Base-by-base conservation (phyloP, 2,113 vertebrate species). In the Oreotrochilus melanogaster region DNA sequence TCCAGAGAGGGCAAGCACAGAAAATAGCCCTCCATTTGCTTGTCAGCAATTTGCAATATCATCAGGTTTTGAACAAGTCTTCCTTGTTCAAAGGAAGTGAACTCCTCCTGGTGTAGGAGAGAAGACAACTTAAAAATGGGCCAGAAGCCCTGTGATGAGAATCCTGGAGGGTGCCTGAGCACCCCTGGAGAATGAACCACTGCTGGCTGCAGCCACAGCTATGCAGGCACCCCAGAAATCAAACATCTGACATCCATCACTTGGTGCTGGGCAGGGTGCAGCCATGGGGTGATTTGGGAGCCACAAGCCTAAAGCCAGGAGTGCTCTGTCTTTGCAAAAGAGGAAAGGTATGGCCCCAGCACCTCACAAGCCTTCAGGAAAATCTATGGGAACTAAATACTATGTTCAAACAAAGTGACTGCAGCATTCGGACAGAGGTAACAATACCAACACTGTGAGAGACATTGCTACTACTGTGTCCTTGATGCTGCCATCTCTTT, bases 1-100 rank as follows among this genome's bases (percentile, higher is more conserved):
- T 61, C 54, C 57, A 78, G 75, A 60, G 76, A 83, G 69, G 43
- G 13, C 50, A 90, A 74, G 87, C 78, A 76, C 23, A 69, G 30
- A 60, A 92, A 96, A 67, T 5, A 88, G 54, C 90, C 28, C 39
- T 94, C 69, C 25, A n/a, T 91, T 95, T 74, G 57, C 74, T 37
- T 78, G 75, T 70, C 93, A 84, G 71, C 4, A 6, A 78, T 84
- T 51, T 84, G 69, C 79, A 64, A 11, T 14, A 14, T 67, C 83
- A 85, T 70, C 67, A 31, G 28, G 19, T 50, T 94, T 86, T 73
- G 74, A 83, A 83, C 5, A 47, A 85, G 48, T 39, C 14, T 62
- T 37, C n/a, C 50, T 35, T n/a, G n/a, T n/a, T n/a, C n/a, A n/a
- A n/a, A n/a, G n/a, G n/a, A n/a, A n/a, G n/a, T n/a, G n/a, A n/a